A percentile compares a stretch with the other conserved stretches of the same genome.
Conservation (phyloP, 2,888 invertebrate species). For the Tricholauxania praeusta region DNA sequence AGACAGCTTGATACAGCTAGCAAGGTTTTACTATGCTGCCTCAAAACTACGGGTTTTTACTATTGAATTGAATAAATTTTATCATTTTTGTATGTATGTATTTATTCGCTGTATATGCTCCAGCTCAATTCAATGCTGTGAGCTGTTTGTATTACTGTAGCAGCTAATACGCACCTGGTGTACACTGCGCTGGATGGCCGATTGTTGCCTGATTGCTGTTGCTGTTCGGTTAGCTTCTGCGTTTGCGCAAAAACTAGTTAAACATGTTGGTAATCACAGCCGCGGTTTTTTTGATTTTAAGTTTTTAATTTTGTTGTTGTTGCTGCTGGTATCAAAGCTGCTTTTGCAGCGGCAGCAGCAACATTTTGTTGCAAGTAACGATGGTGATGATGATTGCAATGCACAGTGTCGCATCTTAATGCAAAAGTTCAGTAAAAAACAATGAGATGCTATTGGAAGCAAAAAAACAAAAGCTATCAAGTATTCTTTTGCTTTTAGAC, state of each 20-base stretch:
- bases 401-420: too few species aligned
- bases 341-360: too few species aligned
- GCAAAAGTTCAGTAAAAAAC: too few species aligned
- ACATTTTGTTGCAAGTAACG: too few species aligned
- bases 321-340: conserved; percentile 3
- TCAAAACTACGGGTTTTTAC: conserved; percentile 19
- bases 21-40: too few species aligned
- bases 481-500: too few species aligned
- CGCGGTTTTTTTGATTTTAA: conserved; percentile 28
- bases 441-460: too few species aligned
- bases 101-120: conserved; percentile 5
- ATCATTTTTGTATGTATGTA: conserved; percentile 6
- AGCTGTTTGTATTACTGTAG: not conserved
- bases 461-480: too few species aligned
- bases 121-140: conserved; percentile 25
- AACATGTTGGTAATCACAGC: conserved; percentile 47
- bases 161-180: conserved; percentile 47
- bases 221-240: conserved; percentile 32
- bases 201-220: conserved; percentile 28
- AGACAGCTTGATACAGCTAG: too few species aligned
- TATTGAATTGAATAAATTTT: conserved; percentile 35
- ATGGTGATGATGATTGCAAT: too few species aligned
- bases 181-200: conserved; percentile 16
- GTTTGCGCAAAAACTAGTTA: conserved; percentile 47
- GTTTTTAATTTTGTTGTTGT: conserved; percentile 22